phyloP scores from a whole-genome alignment of 2,113 vertebrate species.

The Pygoscelis adeliae region DNA sequence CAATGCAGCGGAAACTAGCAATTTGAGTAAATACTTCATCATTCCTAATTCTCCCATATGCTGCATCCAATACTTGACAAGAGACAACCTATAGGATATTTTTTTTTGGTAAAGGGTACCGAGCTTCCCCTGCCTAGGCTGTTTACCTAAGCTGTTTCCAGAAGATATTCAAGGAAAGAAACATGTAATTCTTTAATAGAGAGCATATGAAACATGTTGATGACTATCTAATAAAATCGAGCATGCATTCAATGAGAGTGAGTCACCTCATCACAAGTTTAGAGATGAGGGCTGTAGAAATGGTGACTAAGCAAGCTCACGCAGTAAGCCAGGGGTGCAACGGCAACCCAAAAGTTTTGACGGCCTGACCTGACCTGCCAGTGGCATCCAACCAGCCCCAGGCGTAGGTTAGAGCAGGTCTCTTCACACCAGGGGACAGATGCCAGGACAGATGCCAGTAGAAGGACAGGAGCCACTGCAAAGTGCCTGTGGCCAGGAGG shows the following conservation, averaged over 20 bases:
- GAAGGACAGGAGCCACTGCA: background rate
- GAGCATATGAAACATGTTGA: background rate
- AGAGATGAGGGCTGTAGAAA: background rate
- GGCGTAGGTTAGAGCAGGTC: background rate
- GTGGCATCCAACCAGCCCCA: background rate
- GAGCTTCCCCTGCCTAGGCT: background rate
- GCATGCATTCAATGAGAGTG: background rate
- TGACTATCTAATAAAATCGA: background rate
- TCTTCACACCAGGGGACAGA: background rate
- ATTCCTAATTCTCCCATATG: background rate
- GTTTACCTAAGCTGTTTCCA: background rate
- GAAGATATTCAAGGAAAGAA: constrained; percentile 22
- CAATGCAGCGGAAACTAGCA: constrained; percentile 31
- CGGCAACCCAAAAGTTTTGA: background rate
- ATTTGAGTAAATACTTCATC: constrained; percentile 47
- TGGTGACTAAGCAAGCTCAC: background rate
- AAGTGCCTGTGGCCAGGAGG: background rate
- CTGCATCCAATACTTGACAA: background rate
- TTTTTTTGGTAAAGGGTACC: background rate
- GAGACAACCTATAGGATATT: background rate
- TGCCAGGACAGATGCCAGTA: background rate
- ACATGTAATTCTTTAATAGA: background rate
- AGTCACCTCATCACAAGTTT: background rate
- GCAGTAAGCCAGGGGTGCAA: background rate
- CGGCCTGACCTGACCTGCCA: background rate